These are phyloP conservation scores for Damaliscus lunatus DNA, from an alignment of 2,113 vertebrate genomes.

Conservation along the genomic window DNA sequence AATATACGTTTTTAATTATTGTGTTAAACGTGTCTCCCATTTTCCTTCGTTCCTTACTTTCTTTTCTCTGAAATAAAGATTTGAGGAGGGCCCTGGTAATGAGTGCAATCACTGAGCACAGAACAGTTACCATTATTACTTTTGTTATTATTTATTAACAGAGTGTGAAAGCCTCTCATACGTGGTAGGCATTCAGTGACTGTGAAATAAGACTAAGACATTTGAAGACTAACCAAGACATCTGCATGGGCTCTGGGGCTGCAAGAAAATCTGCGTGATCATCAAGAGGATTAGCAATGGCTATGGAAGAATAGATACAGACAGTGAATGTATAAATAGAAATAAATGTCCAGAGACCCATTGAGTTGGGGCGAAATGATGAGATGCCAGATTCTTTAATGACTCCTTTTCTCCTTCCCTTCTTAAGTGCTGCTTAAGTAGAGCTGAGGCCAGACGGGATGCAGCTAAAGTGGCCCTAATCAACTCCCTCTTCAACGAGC, in stretches of 20 bases:
- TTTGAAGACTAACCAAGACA: not conserved
- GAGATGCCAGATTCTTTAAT: not conserved
- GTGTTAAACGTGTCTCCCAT: not conserved
- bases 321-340: not conserved
- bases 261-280: not conserved
- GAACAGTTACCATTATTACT: not conserved
- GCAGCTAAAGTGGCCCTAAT: constrained; percentile 92
- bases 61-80: not conserved
- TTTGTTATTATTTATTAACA: not conserved
- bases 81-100: not conserved
- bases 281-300: not conserved
- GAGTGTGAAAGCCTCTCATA: not conserved
- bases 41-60: not conserved
- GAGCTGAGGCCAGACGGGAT: constrained; percentile 90
- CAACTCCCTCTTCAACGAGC: constrained; percentile 92
- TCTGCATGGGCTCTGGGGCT: not conserved
- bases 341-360: not conserved
- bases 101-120: not conserved
- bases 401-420: constrained; percentile 9
- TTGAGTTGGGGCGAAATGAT: not conserved
- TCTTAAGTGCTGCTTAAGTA: constrained; percentile 85
- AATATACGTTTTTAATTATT: not conserved
- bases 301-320: not conserved
- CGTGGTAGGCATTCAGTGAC: not conserved
- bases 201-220: not conserved